Evolutionary conservation across 2,797 vertebrate species (phyloP).

Genomic region (Cirrhinus molitorella): DNA sequence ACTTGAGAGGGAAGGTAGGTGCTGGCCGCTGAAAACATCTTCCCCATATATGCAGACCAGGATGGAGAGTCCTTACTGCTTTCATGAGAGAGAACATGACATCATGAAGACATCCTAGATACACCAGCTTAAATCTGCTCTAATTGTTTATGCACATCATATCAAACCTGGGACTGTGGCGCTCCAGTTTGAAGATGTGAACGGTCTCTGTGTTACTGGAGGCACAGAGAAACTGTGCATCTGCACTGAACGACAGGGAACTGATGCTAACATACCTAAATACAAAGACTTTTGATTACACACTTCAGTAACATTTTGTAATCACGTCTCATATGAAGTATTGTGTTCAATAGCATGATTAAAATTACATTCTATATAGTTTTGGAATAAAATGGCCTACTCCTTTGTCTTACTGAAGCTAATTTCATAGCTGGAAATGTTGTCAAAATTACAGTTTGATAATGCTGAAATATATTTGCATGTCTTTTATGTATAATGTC

Average conservation of each 20-base stretch:
- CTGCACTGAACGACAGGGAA: slow-evolving; percentile 92
- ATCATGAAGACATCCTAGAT: background rate
- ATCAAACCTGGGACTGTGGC: slow-evolving; percentile 72
- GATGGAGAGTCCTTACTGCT: slow-evolving; percentile 88
- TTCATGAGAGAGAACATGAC: slow-evolving; percentile 63
- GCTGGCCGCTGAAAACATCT: slow-evolving; percentile 93
- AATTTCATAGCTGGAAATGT: too few relatives aligned
- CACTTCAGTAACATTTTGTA: too few relatives aligned
- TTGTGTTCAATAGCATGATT: too few relatives aligned
- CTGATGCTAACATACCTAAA: slow-evolving; percentile 93
- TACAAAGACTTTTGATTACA: too few relatives aligned
- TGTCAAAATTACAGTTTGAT: too few relatives aligned
- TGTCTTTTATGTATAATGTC: background rate
- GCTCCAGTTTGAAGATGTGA: slow-evolving; percentile 93
- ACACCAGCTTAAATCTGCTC: background rate
- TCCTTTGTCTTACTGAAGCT: too few relatives aligned
- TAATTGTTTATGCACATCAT: background rate
- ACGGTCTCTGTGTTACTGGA: slow-evolving; percentile 97
- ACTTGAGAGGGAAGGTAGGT: slow-evolving; percentile 94
- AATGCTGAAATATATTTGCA: too few relatives aligned
- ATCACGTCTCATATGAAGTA: too few relatives aligned
- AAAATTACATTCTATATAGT: too few relatives aligned
- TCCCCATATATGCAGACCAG: slow-evolving; percentile 93
- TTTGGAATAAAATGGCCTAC: too few relatives aligned
- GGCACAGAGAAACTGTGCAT: slow-evolving; percentile 91